Base-by-base conservation (phyloP, 1,140 invertebrate genomes). In the Anastrepha obliqua region DNA sequence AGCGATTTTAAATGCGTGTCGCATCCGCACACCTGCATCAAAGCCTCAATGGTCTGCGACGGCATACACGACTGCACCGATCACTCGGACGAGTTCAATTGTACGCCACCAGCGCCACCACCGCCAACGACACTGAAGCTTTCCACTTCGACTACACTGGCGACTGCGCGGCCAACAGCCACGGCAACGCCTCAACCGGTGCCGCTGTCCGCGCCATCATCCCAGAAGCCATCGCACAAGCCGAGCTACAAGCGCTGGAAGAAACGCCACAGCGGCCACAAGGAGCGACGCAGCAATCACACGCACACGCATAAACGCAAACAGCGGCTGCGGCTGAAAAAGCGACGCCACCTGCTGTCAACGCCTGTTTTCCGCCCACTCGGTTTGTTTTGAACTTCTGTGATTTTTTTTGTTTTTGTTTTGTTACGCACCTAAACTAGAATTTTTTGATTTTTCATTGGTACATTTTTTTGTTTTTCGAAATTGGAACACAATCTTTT, bases 21-120 rank as follows among this genome's bases (percentile, higher is more conserved):
- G 20, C 91, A 93, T 89, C 92, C 92, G 20, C 91, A 92, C 62
- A 92, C 91, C 13, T 96, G 95, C 94, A 95, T 96, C 92, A 94
- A 95, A 89, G 91, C 94, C 92, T 93, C 92, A 89, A 94, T 94
- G 91, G 93, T 95, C 89, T 97, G 97, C 94, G 96, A 97, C 90
- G 94, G 95, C 88, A 94, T 94, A 91, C 92, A 94, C 89, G 96
- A 97, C 92, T 97, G 96, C 94, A 92, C 91, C 89, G 96, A 97
- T 93, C 93, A 94, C 90, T 96, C 95, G 86, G 96, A 97, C 93
- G 96, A 97, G 93, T 94, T 95, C 89, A 95, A 95, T 93, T 97
- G 96, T 93, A 91, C 93, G 6, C 15, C 60, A 59, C 90, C 64
- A 89, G 90, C 13, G 60, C 92, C 8, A 89, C 67, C 55, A n/a